Percentiles rank a stretch among this genome's conserved stretches.
phyloP scores from a whole-genome alignment of 2,888 invertebrate species.

The Liopterus haemorrhoidalis region DNA sequence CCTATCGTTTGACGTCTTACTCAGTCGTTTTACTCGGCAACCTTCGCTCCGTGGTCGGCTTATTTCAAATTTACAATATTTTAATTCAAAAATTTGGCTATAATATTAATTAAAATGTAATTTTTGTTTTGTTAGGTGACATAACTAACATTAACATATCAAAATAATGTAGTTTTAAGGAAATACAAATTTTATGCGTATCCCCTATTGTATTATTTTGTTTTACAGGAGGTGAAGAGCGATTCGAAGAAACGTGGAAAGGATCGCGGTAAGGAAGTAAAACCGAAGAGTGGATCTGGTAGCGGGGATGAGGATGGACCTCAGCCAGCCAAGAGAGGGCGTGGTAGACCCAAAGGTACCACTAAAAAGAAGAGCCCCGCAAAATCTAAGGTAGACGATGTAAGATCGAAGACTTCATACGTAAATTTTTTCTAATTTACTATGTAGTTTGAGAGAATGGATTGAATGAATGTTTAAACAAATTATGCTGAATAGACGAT shows the following conservation, averaged over 20 bases:
- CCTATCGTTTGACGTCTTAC: too few relatives aligned
- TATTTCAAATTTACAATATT: too few relatives aligned
- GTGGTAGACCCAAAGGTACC: conserved; percentile 53
- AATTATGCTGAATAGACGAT: too few relatives aligned
- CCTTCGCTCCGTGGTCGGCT: too few relatives aligned
- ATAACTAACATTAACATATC: too few relatives aligned
- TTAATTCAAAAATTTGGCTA: background rate
- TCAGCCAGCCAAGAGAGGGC: conserved; percentile 49
- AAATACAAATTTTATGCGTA: background rate
- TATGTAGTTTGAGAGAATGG: too few relatives aligned
- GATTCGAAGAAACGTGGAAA: conserved; percentile 19
- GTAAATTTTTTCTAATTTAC: too few relatives aligned
- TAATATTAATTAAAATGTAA: background rate
- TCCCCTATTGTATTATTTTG: background rate
- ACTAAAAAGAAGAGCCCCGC: conserved; percentile 47
- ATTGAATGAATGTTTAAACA: too few relatives aligned
- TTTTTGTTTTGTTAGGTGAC: background rate
- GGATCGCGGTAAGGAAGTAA: conserved; percentile 28
- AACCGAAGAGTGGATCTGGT: conserved; percentile 30
- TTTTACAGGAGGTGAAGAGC: conserved; percentile 20
- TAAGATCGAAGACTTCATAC: too few relatives aligned
- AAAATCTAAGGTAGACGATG: conserved; percentile 44
- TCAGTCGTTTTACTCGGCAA: too few relatives aligned
- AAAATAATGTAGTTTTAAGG: too few relatives aligned
- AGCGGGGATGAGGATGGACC: conserved; percentile 41